Base-by-base conservation (phyloP, 1,140 invertebrate genomes). In the Tetraneura akinire region DNA sequence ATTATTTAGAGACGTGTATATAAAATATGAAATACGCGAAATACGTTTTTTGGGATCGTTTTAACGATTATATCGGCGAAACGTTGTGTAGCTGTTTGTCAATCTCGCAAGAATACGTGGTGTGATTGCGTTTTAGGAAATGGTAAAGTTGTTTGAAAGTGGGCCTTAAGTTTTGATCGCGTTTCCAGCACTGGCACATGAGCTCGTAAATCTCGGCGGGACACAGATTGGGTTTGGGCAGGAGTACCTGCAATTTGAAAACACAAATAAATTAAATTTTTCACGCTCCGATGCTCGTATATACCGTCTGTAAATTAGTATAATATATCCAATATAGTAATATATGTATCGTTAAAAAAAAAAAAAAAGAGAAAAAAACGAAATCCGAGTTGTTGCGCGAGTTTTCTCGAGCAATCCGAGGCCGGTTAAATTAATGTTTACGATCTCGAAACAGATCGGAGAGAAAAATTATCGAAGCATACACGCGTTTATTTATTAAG, bases 171-270 rank as follows among this genome's bases (percentile, higher is more conserved):
- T 83, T 87, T 83, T 88, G 91, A 86, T 88, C 91, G 86, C 86
- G 88, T 84, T 86, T 90, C 93, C 93, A 95, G 85, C 93, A 95
- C 80, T 92, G 90, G 80, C 89, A 87, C 90, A 94, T 92, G 81
- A 95, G 85, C 83, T 92, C 90, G 85, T 93, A 94, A 62, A 93
- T 88, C 80, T 93, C 91, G 64, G 90, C 87, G n/a, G 92, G 90
- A 85, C 93, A 94, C 82, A 91, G 87, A 73, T 88, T 87, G 55
- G 92, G 92, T 83, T 90, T 90, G 76, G 91, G 89, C 82, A 92
- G 86, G 2, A 68, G 64, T n/a, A 80, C 64, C 78, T 80, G n/a
- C n/a, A n/a, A n/a, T n/a, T n/a, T n/a, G 60, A 1, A 49, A 68
- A 23, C 6, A 53, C 68, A 6, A 29, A 8, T 21, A 21, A 66